Conservation (phyloP, 2,797 vertebrate species). For the Spinus olivaceus region DNA sequence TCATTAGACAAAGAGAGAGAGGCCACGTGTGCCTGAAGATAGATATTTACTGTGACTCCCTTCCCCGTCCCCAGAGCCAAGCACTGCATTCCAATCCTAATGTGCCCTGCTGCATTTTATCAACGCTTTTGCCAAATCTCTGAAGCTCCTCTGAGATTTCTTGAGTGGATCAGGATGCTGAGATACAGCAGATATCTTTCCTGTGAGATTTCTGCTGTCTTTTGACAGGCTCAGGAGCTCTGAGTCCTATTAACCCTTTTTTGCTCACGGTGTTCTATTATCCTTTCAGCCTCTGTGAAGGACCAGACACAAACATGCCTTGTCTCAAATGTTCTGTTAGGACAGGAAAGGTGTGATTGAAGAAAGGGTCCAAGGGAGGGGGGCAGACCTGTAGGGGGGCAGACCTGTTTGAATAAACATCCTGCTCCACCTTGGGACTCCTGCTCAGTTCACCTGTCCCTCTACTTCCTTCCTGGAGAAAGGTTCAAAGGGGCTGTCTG, state of each 20-base stretch:
- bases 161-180: not conserved
- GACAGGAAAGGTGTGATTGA: not conserved
- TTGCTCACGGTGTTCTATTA: not conserved
- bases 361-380: not conserved
- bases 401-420: not conserved
- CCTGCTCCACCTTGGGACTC: not conserved
- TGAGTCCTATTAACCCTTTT: not conserved
- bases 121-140: not conserved
- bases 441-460: too few species aligned
- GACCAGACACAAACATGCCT: not conserved
- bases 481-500: not conserved
- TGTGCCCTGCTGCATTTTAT: not conserved
- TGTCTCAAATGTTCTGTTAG: not conserved
- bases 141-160: not conserved
- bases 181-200: not conserved
- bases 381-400: not conserved
- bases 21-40: not conserved
- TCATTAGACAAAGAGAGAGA: not conserved
- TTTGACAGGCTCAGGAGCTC: not conserved
- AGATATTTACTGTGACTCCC: not conserved
- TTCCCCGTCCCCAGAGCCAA: not conserved
- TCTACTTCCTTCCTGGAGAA: not conserved
- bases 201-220: not conserved
- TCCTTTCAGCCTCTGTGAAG: not conserved
- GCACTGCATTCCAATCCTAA: not conserved